Evolutionary conservation across 2,113 vertebrate genomes (phyloP).

Genomic region (Catharus bicknelli): DNA sequence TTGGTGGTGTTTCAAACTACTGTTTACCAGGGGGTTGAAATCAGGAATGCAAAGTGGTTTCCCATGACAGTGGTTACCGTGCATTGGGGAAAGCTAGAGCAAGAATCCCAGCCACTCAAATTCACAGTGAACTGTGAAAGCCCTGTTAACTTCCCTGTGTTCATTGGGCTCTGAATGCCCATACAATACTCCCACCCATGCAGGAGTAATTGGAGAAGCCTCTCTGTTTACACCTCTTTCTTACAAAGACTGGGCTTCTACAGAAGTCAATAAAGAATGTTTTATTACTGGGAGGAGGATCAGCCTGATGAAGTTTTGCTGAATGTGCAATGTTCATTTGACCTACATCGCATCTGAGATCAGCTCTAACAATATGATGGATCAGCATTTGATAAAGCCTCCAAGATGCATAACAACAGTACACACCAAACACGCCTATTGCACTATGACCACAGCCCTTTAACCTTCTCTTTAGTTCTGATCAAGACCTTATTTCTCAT

Average conservation of each 20-base stretch:
- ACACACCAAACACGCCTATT: not conserved
- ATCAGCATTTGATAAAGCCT: not conserved
- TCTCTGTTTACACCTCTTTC: not conserved
- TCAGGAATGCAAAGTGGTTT: not conserved
- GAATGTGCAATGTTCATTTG: not conserved
- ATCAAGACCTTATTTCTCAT: not conserved
- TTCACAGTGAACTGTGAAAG: not conserved
- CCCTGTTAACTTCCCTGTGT: not conserved
- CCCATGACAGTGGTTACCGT: not conserved
- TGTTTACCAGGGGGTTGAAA: not conserved
- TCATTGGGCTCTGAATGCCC: not conserved
- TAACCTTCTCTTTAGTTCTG: not conserved
- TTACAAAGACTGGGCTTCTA: not conserved
- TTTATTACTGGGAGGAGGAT: not conserved
- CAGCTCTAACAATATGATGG: not conserved
- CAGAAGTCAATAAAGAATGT: not conserved
- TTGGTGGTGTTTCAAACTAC: not conserved
- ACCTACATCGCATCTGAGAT: not conserved
- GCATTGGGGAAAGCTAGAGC: not conserved
- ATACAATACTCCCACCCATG: not conserved
- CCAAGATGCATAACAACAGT: not conserved
- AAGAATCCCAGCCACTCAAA: constrained; percentile 6
- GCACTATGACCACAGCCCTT: not conserved
- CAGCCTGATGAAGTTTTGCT: not conserved
- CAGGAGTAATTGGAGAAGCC: not conserved